Base-by-base conservation (phyloP, 2,888 invertebrate species). In the Herminia tarsipennalis region DNA sequence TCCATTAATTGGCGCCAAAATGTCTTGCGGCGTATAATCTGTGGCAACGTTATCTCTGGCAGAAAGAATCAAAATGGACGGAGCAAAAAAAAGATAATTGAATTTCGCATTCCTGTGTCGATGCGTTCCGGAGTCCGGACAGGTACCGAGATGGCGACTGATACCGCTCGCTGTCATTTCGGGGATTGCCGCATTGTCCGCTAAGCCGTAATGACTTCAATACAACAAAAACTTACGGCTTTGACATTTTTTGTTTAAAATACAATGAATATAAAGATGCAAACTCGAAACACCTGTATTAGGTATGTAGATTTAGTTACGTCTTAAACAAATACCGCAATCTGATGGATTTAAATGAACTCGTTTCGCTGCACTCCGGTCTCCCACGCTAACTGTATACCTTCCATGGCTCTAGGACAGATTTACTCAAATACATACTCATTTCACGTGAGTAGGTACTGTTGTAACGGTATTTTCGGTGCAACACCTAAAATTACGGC, bases 51-150 rank as follows among this genome's bases (percentile, higher is more conserved):
- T 62, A 56, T 56, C 55, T 58, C 46, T 43, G 46, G 10, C 50
- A 56, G 45, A 53, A 54, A 53, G 34, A 58, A 56, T 49, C 36
- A 54, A 59, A 46, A 57, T 54, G 57, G 52, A 54, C 52, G 41
- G 48, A 38, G 42, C 55, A 52, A 56, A 58, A 70, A 67, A 73
- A 70, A 67, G 55, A 51, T 67, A 66, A 70, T 67, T 66, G 60
- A 64, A 69, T 70, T 69, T 70, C 46, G 69, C 65, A 66, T 70
- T 62, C 58, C 61, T 61, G 54, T 47, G 55, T 18, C 48, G 45
- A 46, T 41, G 18, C 52, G 61, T 52, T 50, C 48, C 58, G 40
- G 36, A 32, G 12, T 41, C 14, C 24, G 50, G 46, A 48, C 65
- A 69, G 68, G 65, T 65, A 59, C 30, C 21, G 28, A 37, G 46